Evolutionary conservation across 1,140 invertebrate species (phyloP).

Genomic region (Thrips palmi): DNA sequence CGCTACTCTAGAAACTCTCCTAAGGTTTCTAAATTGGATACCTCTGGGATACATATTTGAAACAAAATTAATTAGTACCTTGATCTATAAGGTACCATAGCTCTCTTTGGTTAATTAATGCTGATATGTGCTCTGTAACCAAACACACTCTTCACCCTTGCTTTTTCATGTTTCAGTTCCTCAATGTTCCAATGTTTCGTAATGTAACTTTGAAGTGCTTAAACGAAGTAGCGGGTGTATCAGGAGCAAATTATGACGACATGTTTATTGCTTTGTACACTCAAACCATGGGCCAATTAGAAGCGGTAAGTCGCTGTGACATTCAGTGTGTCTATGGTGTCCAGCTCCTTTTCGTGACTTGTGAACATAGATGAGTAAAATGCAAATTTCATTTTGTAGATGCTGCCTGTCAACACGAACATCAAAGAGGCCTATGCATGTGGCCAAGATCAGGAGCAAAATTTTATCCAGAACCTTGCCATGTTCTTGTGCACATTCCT

Average conservation of each 20-base stretch:
- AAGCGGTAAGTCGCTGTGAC: slow-evolving; percentile 29
- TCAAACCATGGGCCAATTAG: slow-evolving; percentile 78
- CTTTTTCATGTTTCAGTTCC: slow-evolving; percentile 45
- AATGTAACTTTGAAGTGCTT: slow-evolving; percentile 97
- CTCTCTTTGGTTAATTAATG: slow-evolving; percentile 6
- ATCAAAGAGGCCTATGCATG: slow-evolving; percentile 84
- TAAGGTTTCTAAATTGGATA: slow-evolving; percentile 98
- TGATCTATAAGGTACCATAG: slow-evolving; percentile 68
- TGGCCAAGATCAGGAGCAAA: slow-evolving; percentile 92
- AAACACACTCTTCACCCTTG: too few species aligned
- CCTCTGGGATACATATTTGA: slow-evolving; percentile 99
- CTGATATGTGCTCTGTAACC: slow-evolving; percentile 7
- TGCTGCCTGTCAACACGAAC: slow-evolving; percentile 78
- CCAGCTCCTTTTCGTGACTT: slow-evolving; percentile 5
- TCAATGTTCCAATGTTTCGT: slow-evolving; percentile 93
- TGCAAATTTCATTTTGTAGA: slow-evolving; percentile 27
- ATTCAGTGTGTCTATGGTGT: slow-evolving; percentile 2
- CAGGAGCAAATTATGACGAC: slow-evolving; percentile 75
- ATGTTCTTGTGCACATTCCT: slow-evolving; percentile 94
- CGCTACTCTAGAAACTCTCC: slow-evolving; percentile 85
- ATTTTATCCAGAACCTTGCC: slow-evolving; percentile 96
- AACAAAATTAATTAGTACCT: slow-evolving; percentile 86
- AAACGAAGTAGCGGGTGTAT: slow-evolving; percentile 90
- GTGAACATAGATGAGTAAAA: not conserved
- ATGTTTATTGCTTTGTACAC: slow-evolving; percentile 78